Percentiles rank a stretch among this genome's conserved stretches.
Evolutionary conservation across 2,797 vertebrate genomes (phyloP).

Genomic region (Micromesistius poutassou): DNA sequence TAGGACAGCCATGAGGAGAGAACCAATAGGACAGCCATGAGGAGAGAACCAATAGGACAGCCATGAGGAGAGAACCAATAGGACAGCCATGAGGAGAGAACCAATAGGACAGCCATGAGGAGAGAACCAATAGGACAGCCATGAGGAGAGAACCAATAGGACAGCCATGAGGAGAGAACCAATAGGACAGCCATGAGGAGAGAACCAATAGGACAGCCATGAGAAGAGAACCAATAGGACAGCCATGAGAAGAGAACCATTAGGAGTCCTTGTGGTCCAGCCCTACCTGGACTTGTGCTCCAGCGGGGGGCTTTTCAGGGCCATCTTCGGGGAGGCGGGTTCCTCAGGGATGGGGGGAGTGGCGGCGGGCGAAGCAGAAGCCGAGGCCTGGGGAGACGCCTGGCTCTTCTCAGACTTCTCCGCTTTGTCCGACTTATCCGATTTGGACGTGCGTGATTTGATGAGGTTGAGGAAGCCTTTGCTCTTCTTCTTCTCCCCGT

Average conservation of each 20-base stretch:
- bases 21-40: no score
- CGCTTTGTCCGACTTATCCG: slow-evolving; percentile 66
- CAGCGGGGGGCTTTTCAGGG: slow-evolving; percentile 69
- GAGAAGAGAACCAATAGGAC: neutral
- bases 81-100: no score
- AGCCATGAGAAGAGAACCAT: neutral
- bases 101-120: no score
- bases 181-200: no score
- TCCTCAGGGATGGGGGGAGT: slow-evolving; percentile 73
- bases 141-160: no score
- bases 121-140: no score
- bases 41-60: no score
- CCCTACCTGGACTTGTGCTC: slow-evolving; percentile 78
- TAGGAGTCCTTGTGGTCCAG: neutral
- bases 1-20: no score
- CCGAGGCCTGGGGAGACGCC: slow-evolving; percentile 31
- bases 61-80: neutral
- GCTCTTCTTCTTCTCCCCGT: slow-evolving; percentile 85
- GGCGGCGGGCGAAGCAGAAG: slow-evolving; percentile 19
- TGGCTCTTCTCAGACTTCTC: slow-evolving; percentile 66
- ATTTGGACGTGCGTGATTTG: slow-evolving; percentile 83
- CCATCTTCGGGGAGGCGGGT: slow-evolving; percentile 78
- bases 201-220: neutral
- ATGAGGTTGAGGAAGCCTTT: slow-evolving; percentile 95
- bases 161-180: no score